phyloP scores from a whole-genome alignment of 2,888 invertebrate species.

The Heliconius sara region DNA sequence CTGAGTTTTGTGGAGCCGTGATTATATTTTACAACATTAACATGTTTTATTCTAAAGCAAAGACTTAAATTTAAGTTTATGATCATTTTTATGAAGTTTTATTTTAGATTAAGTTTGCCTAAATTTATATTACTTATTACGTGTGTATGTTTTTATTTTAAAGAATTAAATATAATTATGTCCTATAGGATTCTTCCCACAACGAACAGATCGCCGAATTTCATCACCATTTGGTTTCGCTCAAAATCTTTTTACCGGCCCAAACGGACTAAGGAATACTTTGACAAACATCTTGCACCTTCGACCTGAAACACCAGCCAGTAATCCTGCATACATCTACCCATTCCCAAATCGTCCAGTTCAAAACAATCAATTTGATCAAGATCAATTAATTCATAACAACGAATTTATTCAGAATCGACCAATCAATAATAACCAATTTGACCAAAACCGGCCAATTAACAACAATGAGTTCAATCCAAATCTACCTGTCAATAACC shows the following conservation, averaged over 20 bases:
- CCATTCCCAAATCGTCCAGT: slow-evolving; percentile 48
- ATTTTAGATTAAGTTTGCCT: background rate
- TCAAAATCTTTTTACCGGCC: slow-evolving; percentile 51
- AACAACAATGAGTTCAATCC: background rate
- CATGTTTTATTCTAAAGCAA: background rate
- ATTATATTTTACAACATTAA: background rate
- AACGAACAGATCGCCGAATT: slow-evolving; percentile 55
- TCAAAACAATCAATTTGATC: slow-evolving; percentile 30
- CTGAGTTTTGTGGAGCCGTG: no score
- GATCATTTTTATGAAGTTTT: background rate
- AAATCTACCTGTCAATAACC: background rate
- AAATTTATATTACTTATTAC: background rate
- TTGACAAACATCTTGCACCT: slow-evolving; percentile 54
- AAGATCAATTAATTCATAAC: background rate
- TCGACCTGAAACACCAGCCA: slow-evolving; percentile 49
- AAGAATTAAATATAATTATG: slow-evolving; percentile 29
- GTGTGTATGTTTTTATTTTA: background rate
- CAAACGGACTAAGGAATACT: slow-evolving; percentile 54
- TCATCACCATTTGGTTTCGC: slow-evolving; percentile 48
- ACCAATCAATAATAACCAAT: slow-evolving; percentile 16
- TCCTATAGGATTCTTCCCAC: slow-evolving; percentile 62
- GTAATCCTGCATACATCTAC: slow-evolving; percentile 48
- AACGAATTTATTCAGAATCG: slow-evolving; percentile 10
- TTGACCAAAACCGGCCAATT: slow-evolving; percentile 36
- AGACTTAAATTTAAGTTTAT: background rate